Conservation (phyloP, 1,140 invertebrate genomes). For the Bradysia coprophila region DNA sequence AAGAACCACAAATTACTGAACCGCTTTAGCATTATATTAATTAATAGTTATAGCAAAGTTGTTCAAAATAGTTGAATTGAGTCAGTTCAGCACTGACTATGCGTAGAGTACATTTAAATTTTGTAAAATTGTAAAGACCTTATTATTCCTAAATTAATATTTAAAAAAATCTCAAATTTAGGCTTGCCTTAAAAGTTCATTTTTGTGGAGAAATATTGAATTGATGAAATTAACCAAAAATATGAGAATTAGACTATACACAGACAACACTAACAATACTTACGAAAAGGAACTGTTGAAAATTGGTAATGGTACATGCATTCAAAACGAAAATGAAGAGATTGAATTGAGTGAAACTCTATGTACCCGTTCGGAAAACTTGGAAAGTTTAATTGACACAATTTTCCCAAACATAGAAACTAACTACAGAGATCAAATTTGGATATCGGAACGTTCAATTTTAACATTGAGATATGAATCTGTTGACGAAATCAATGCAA, state of each 20-base stretch:
- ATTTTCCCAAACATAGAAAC: slow-evolving; percentile 14
- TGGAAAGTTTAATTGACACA: slow-evolving; percentile 13
- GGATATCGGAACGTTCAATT: slow-evolving; percentile 18
- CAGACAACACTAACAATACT: slow-evolving; percentile 15
- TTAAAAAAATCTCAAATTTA: too few relatives aligned
- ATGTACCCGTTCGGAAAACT: slow-evolving; percentile 2
- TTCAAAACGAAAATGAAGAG: slow-evolving; percentile 9
- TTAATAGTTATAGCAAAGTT: too few relatives aligned
- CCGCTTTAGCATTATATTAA: too few relatives aligned
- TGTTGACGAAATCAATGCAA: slow-evolving; percentile 6
- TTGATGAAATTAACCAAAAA: slow-evolving; percentile 22
- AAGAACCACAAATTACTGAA: too few relatives aligned
- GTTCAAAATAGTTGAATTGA: too few relatives aligned
- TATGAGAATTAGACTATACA: slow-evolving; percentile 23
- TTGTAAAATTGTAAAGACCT: too few relatives aligned
- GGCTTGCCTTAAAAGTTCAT: slow-evolving; percentile 8
- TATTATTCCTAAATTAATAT: too few relatives aligned
- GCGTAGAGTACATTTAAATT: too few relatives aligned
- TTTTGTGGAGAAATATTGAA: slow-evolving; percentile 23
- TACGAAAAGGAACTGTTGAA: slow-evolving; percentile 19
- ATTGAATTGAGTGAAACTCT: slow-evolving; percentile 9
- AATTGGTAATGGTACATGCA: slow-evolving; percentile 18
- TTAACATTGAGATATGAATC: slow-evolving; percentile 12
- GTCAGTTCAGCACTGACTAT: too few relatives aligned
- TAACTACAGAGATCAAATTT: slow-evolving; percentile 12